phyloP scores from a whole-genome alignment of 2,113 vertebrate genomes.

The Ptyas mucosa region DNA sequence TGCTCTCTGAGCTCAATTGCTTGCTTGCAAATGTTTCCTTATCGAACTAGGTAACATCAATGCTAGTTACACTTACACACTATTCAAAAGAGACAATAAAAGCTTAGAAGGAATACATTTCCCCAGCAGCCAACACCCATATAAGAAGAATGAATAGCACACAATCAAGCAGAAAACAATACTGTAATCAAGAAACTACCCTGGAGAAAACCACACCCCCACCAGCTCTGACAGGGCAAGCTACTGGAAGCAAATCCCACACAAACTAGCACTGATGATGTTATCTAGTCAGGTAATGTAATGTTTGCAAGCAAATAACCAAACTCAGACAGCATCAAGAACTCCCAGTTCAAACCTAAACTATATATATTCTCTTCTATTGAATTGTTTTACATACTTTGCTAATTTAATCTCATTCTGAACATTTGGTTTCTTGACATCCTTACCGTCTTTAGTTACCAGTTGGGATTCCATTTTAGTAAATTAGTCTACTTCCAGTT shows the following conservation, averaged over 20 bases:
- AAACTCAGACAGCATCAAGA: background rate
- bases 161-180: background rate
- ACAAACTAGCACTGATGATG: background rate
- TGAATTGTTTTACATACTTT: background rate
- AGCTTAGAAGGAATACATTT: background rate
- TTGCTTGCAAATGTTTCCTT: background rate
- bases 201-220: background rate
- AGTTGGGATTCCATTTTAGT: background rate
- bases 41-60: background rate
- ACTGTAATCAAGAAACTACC: background rate
- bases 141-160: background rate
- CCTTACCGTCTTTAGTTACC: background rate
- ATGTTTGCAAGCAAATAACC: background rate
- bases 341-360: background rate
- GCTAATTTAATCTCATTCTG: background rate
- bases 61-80: background rate
- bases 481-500: background rate
- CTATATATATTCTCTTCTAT: background rate
- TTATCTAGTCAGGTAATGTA: background rate
- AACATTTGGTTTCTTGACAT: background rate
- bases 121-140: background rate
- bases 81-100: background rate
- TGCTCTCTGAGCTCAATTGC: background rate
- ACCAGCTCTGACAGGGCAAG: background rate
- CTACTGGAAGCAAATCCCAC: no score